Evolutionary conservation across 2,797 vertebrate genomes (phyloP).

Genomic region (Galaxias olidus): DNA sequence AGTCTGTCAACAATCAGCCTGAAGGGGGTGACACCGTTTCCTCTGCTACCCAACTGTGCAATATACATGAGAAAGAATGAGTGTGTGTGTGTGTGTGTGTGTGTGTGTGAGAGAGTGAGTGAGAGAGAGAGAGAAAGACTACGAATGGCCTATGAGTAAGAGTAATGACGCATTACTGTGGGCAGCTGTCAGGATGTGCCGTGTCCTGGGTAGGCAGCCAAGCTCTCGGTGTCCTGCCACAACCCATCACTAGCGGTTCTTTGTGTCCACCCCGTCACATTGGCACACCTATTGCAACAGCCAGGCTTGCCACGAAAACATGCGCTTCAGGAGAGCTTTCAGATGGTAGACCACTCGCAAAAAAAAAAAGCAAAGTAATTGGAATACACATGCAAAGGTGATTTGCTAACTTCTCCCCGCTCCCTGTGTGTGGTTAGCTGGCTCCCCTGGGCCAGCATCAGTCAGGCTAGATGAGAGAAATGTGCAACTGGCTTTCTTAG

Average conservation of each 20-base stretch:
- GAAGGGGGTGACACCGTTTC: constrained; percentile 15
- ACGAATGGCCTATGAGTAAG: constrained; percentile 19
- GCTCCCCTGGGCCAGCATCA: constrained; percentile 21
- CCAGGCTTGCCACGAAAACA: constrained; percentile 30
- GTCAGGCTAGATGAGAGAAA: constrained; percentile 46
- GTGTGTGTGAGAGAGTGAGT: constrained; percentile 18
- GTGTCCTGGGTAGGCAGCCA: neutral
- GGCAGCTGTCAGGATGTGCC: constrained; percentile 14
- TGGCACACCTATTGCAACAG: neutral
- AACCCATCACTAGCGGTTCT: constrained; percentile 21
- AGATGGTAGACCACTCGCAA: constrained; percentile 32
- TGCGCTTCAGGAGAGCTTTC: constrained; percentile 6
- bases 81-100: neutral
- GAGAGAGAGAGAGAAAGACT: neutral
- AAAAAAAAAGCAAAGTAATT: constrained; percentile 10
- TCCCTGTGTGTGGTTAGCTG: constrained; percentile 39
- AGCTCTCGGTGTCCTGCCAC: neutral
- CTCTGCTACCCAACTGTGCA: constrained; percentile 18
- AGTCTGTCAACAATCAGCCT: constrained; percentile 28
- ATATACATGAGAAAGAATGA: constrained; percentile 11
- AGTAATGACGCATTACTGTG: constrained; percentile 8
- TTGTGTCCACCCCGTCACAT: constrained; percentile 10
- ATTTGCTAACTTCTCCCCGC: constrained; percentile 33
- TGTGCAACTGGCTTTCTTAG: constrained; percentile 30
- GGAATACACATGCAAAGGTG: constrained; percentile 15